These are phyloP conservation scores for Epizoanthus scotinus DNA, from an alignment of 92 coral and sea anemone species.

Conservation along the genomic window DNA sequence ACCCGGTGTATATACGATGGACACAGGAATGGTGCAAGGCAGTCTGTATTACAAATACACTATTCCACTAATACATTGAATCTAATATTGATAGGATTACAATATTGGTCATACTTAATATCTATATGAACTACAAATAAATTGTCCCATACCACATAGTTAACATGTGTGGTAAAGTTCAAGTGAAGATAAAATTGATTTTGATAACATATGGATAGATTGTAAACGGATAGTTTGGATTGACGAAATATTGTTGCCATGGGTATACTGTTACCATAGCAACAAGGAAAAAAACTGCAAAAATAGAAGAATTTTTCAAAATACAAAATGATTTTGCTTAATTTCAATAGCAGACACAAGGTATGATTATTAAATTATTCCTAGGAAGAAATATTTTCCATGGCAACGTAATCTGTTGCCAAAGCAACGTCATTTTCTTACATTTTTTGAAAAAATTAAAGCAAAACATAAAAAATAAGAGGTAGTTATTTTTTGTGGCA, in stretches of 20 bases:
- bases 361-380: conserved; percentile 18
- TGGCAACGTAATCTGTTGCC: not conserved
- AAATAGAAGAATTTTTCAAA: conserved; percentile 15
- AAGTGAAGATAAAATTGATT: too few species aligned
- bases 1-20: too few species aligned
- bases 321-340: conserved; percentile 4
- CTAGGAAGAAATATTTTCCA: not conserved
- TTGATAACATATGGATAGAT: too few species aligned
- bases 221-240: not conserved
- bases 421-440: not conserved
- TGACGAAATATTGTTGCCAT: conserved; percentile 19
- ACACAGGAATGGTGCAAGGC: too few species aligned
- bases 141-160: too few species aligned
- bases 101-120: too few species aligned
- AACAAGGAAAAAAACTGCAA: not conserved
- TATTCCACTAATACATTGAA: too few species aligned
- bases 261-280: conserved; percentile 21
- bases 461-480: not conserved
- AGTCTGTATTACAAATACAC: too few species aligned
- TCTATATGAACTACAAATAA: too few species aligned
- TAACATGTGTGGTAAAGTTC: too few species aligned
- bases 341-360: not conserved
- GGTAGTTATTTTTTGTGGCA: not conserved
- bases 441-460: too few species aligned
- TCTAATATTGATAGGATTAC: too few species aligned